Evolutionary conservation across 2,797 vertebrate genomes (phyloP).

Genomic region (Thalassophryne amazonica): DNA sequence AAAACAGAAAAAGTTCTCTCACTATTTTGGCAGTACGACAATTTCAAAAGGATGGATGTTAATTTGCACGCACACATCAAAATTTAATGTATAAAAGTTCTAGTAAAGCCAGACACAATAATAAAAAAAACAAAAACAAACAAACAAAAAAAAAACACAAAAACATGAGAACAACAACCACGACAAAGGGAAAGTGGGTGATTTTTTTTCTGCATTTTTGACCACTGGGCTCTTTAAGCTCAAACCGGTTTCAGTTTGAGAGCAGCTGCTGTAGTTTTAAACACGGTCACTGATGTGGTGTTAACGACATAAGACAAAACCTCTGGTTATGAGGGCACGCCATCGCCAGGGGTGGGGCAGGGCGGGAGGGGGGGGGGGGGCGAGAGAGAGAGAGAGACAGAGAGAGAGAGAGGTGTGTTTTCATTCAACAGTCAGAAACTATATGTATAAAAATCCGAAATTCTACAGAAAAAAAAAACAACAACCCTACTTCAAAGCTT

Average conservation of each 20-base stretch:
- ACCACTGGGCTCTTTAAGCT: conserved; percentile 80
- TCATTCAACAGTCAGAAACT: conserved; percentile 25
- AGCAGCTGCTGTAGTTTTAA: conserved; percentile 70
- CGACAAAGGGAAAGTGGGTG: conserved; percentile 44
- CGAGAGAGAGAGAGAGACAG: conserved; percentile 5
- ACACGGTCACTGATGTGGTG: conserved; percentile 26
- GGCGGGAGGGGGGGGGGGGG: conserved; percentile 34
- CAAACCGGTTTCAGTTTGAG: conserved; percentile 68
- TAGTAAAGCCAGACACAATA: conserved; percentile 30
- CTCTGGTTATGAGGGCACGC: conserved; percentile 39
- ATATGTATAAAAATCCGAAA: too few species aligned
- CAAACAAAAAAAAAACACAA: not conserved
- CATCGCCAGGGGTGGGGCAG: conserved; percentile 49
- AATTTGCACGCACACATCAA: too few species aligned
- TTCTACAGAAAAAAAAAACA: too few species aligned
- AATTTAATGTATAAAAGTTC: conserved; percentile 51
- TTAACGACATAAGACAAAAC: conserved; percentile 40
- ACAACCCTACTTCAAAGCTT: too few species aligned
- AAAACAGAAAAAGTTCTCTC: conserved; percentile 2
- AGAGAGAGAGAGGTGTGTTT: conserved; percentile 15
- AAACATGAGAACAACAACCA: conserved; percentile 29
- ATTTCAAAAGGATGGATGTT: too few species aligned
- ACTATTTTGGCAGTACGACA: too few species aligned
- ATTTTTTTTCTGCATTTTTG: conserved; percentile 78
- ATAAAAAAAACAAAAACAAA: conserved; percentile 18